phyloP scores from a whole-genome alignment of 2,113 vertebrate species.

The Hippocampus guttulatus region DNA sequence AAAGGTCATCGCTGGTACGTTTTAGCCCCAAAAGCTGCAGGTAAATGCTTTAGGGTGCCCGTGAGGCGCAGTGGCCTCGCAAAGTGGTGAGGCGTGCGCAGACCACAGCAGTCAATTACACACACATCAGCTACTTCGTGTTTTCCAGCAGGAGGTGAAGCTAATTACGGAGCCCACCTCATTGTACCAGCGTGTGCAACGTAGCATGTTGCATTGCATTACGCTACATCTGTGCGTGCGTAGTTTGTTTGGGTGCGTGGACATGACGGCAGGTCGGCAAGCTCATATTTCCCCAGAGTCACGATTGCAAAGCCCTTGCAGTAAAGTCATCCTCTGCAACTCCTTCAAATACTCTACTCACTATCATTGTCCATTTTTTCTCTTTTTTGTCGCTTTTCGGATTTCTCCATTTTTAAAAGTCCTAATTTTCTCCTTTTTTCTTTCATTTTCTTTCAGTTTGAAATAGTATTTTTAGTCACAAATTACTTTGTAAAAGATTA shows the following conservation, averaged over 20 bases:
- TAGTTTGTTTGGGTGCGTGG: conserved; percentile 1
- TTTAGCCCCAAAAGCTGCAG: neutral
- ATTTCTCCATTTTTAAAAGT: too few relatives aligned
- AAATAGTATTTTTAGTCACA: too few relatives aligned
- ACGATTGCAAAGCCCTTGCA: conserved; percentile 53
- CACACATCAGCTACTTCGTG: conserved; percentile 14
- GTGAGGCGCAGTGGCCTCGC: neutral
- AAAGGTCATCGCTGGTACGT: conserved; percentile 9
- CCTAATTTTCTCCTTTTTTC: too few relatives aligned
- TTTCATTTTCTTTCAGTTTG: too few relatives aligned
- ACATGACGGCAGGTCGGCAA: conserved; percentile 10
- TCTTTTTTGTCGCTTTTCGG: neutral
- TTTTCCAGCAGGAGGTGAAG: conserved; percentile 24
- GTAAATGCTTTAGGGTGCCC: neutral
- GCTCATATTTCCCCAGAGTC: conserved; percentile 62
- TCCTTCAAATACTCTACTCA: conserved; percentile 15
- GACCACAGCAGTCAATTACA: conserved; percentile 43
- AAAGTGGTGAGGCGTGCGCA: conserved; percentile 3
- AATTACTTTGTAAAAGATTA: too few relatives aligned
- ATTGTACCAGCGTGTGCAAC: conserved; percentile 20
- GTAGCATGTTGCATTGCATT: conserved; percentile 36
- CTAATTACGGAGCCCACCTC: conserved; percentile 40
- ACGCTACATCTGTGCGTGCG: neutral
- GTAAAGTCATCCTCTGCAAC: conserved; percentile 52
- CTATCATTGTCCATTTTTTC: conserved; percentile 10